phyloP scores from a whole-genome alignment of 2,888 invertebrate species.

The Drosophila fungiperda region DNA sequence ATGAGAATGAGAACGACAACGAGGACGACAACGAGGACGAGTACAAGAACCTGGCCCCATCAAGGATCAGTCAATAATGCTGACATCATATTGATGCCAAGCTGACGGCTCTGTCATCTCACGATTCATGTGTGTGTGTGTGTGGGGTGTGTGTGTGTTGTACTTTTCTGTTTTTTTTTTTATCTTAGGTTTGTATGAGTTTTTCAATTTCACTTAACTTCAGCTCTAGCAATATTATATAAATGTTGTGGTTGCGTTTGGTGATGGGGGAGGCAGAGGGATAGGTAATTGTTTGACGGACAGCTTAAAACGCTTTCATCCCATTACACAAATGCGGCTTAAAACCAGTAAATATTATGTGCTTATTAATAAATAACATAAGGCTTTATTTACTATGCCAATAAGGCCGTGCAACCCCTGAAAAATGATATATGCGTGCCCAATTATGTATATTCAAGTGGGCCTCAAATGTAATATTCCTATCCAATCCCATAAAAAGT shows the following conservation, averaged over 20 bases:
- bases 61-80: constrained; percentile 76
- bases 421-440: too few relatives aligned
- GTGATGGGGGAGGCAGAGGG: background rate
- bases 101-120: constrained; percentile 68
- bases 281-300: constrained; percentile 45
- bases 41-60: constrained; percentile 30
- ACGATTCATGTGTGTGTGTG: background rate
- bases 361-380: constrained; percentile 26
- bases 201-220: constrained; percentile 69
- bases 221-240: constrained; percentile 9
- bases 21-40: constrained; percentile 1
- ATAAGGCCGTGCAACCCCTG: constrained; percentile 8
- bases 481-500: background rate
- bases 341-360: constrained; percentile 45
- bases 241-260: background rate
- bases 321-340: constrained; percentile 78
- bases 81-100: constrained; percentile 73
- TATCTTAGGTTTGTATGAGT: constrained; percentile 29
- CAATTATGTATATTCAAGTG: background rate
- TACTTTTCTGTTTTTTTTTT: background rate
- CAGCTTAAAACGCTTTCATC: constrained; percentile 67
- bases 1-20: background rate
- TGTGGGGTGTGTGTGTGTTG: background rate
- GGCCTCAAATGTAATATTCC: background rate
- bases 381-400: constrained; percentile 12